These are phyloP conservation scores for Myrmophylax atrothorax DNA, from an alignment of 2,113 vertebrate species.

Conservation along the genomic window DNA sequence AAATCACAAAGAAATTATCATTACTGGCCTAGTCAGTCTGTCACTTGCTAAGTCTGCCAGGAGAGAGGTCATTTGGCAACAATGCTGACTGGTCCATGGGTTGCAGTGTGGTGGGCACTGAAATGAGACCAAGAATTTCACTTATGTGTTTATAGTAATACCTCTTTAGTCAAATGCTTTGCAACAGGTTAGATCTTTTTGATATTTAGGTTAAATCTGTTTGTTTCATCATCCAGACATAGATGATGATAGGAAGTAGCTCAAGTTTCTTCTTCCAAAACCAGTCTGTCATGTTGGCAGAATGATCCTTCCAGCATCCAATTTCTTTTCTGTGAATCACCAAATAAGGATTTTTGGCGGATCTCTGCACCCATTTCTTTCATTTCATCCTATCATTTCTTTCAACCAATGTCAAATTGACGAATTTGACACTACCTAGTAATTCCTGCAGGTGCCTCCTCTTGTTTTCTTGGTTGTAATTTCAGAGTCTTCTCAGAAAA, in stretches of 20 bases:
- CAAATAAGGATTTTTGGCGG: neutral
- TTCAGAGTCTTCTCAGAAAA: neutral
- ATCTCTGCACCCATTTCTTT: neutral
- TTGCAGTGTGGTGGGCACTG: neutral
- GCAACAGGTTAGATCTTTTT: neutral
- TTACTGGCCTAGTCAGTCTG: neutral
- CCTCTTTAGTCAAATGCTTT: neutral
- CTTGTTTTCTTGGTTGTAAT: neutral
- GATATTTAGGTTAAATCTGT: neutral
- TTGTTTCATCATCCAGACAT: neutral
- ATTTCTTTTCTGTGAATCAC: neutral
- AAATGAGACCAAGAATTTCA: neutral
- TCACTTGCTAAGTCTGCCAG: neutral
- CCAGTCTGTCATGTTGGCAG: neutral
- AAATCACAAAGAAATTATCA: neutral
- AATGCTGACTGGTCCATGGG: neutral
- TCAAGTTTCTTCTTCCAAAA: neutral
- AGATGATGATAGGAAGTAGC: neutral
- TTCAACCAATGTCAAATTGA: neutral
- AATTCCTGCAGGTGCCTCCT: neutral
- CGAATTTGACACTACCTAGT: neutral
- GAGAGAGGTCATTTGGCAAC: neutral
- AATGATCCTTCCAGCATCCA: neutral
- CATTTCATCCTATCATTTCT: accelerated
- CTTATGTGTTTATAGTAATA: neutral